phyloP scores from a whole-genome alignment of 1,140 invertebrate species.

The Zophobas morio region DNA sequence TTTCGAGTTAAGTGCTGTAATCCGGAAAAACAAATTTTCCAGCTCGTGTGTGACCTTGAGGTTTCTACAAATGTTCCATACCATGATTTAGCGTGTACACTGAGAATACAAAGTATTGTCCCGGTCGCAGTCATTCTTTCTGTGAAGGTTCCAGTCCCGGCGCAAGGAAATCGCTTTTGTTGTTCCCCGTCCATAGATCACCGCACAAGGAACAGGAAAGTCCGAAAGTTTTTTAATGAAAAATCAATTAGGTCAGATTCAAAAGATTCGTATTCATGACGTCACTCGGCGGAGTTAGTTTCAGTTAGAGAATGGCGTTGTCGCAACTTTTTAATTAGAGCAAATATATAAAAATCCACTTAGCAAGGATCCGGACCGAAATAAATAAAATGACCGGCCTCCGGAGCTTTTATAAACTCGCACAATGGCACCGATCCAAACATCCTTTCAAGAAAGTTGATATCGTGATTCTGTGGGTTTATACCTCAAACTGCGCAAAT shows the following conservation, averaged over 20 bases:
- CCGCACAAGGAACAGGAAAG: constrained; percentile 3
- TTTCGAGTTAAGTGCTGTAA: too few relatives aligned
- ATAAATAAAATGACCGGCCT: constrained; percentile 52
- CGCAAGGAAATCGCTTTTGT: too few relatives aligned
- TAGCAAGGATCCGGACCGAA: constrained; percentile 14
- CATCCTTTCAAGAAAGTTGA: constrained; percentile 58
- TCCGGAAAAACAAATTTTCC: too few relatives aligned
- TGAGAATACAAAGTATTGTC: too few relatives aligned
- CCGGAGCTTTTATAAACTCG: constrained; percentile 48
- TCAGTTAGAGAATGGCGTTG: background rate
- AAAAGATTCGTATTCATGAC: constrained; percentile 22
- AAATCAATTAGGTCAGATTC: constrained; percentile 37
- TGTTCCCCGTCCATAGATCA: background rate
- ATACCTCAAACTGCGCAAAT: constrained; percentile 54
- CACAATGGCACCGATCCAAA: constrained; percentile 46
- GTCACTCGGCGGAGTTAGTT: constrained; percentile 10
- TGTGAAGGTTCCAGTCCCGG: too few relatives aligned
- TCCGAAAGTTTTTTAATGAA: constrained; percentile 41
- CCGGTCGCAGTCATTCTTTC: too few relatives aligned
- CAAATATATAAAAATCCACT: constrained; percentile 43
- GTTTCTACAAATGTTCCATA: too few relatives aligned
- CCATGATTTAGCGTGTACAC: too few relatives aligned
- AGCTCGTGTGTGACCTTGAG: too few relatives aligned
- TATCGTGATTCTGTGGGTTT: constrained; percentile 57
- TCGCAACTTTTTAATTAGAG: constrained; percentile 43